Evolutionary conservation across 2,797 vertebrate species (phyloP).

Genomic region (Heteromormyrus szaboi): DNA sequence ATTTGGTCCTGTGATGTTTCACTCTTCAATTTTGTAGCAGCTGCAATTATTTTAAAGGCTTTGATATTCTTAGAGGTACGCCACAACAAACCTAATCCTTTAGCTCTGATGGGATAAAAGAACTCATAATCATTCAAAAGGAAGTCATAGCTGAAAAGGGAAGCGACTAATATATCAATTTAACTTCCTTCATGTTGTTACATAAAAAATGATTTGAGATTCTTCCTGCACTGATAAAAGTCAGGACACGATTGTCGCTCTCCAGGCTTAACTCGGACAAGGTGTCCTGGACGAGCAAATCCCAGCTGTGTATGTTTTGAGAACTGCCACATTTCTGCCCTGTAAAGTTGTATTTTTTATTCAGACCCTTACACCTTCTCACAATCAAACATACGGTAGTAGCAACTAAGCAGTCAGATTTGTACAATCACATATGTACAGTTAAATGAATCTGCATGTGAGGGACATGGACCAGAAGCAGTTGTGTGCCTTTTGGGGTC

Average conservation of each 20-base stretch:
- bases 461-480: not conserved
- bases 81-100: not conserved
- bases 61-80: not conserved
- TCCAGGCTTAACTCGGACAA: not conserved
- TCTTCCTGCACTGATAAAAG: not conserved
- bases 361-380: not conserved
- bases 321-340: not conserved
- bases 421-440: not conserved
- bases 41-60: not conserved
- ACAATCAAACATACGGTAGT: not conserved
- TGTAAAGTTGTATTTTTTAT: not conserved
- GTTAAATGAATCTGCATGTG: not conserved
- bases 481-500: not conserved
- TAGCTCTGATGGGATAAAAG: constrained; percentile 1
- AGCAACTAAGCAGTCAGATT: not conserved
- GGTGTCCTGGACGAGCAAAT: not conserved
- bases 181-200: not conserved
- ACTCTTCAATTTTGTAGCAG: not conserved
- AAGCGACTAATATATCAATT: not conserved
- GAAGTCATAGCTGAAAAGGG: not conserved
- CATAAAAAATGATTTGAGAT: not conserved
- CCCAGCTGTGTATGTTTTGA: not conserved
- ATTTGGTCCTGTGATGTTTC: not conserved
- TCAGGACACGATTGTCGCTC: not conserved
- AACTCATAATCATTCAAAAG: not conserved